These are phyloP conservation scores for Leptodactylus fallax DNA, from an alignment of 2,797 vertebrate species.

Conservation along the genomic window DNA sequence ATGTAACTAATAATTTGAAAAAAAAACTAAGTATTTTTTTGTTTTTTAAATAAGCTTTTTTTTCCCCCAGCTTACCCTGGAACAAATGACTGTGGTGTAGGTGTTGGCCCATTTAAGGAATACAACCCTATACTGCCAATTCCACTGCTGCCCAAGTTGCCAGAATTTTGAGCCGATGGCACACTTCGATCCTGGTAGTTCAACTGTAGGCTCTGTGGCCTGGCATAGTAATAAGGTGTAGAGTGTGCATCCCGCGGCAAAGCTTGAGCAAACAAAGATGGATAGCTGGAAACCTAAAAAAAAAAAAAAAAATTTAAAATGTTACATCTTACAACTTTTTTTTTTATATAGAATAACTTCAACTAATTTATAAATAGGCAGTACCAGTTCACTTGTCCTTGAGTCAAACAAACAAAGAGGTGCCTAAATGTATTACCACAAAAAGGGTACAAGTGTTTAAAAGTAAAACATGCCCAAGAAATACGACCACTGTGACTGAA, in stretches of 20 bases:
- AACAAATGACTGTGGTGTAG: conserved; percentile 86
- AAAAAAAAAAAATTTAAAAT: not conserved
- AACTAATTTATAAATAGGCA: no score
- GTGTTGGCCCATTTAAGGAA: conserved; percentile 85
- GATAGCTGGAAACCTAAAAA: conserved; percentile 88
- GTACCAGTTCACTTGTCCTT: no score
- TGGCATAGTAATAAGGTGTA: conserved; percentile 93
- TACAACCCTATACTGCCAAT: conserved; percentile 90
- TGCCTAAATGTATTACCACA: no score
- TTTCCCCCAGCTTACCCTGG: conserved; percentile 81
- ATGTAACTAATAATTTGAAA: no score
- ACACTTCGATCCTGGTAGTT: conserved; percentile 85
- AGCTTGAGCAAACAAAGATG: conserved; percentile 89
- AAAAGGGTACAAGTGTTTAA: not conserved
- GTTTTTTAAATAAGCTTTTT: no score
- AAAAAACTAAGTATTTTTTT: no score
- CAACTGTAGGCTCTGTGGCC: conserved; percentile 91
- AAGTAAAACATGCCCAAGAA: not conserved
- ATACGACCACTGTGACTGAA: not conserved
- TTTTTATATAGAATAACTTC: no score
- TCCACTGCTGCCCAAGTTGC: conserved; percentile 92
- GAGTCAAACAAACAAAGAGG: no score
- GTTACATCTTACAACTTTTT: not conserved
- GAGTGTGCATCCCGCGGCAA: conserved; percentile 94
- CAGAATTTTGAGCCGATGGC: conserved; percentile 76